Base-by-base conservation (phyloP, 2,113 vertebrate species). In the Bettongia penicillata region DNA sequence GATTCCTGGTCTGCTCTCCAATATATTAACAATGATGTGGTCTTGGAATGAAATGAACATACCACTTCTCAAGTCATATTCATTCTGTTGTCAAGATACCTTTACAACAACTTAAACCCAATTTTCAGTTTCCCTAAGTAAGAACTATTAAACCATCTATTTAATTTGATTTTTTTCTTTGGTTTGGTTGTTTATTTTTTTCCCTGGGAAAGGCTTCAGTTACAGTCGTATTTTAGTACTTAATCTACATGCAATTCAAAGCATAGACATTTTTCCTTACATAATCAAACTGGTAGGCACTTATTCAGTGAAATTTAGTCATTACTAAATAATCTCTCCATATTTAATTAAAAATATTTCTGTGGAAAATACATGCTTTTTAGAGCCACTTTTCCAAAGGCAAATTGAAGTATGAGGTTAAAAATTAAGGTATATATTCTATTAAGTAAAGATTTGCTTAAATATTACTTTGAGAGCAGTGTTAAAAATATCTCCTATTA, bases 351-450 rank as follows among this genome's bases (percentile, higher is more conserved):
- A 61, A n/a, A 19, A n/a, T 77, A 0, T 22, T 6, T 43, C 16
- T 8, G 8, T 43, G n/a, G 14, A 43, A 84, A 84, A 2, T 43
- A 8, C 2, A 5, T n/a, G 5, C n/a, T 43, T 0, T 43, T 0
- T 0, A 22, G 16, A 68, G 57, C 3, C 3, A 84, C 7, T 43
- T 84, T 43, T 84, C 6, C 68, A 84, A 84, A 84, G 19, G 68
- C 6, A 84, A 43, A 84, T 2, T 43, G 2, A 84, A 84, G n/a
- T 23, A 6, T 5, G 8, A 77, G 14, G 61, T 77, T 23, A 84
- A 84, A 2, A 43, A 43, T 84, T 84, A 84, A 37, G 10, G 10
- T 68, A 37, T 68, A 37, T 57, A 77, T n/a, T 14, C 28, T n/a
- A 68, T 68, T 68, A n/a, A n/a, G 61, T n/a, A 68, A 68, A 68